These are phyloP conservation scores for Larimichthys polyactis DNA, from an alignment of 2,113 vertebrate genomes.

Conservation along the genomic window DNA sequence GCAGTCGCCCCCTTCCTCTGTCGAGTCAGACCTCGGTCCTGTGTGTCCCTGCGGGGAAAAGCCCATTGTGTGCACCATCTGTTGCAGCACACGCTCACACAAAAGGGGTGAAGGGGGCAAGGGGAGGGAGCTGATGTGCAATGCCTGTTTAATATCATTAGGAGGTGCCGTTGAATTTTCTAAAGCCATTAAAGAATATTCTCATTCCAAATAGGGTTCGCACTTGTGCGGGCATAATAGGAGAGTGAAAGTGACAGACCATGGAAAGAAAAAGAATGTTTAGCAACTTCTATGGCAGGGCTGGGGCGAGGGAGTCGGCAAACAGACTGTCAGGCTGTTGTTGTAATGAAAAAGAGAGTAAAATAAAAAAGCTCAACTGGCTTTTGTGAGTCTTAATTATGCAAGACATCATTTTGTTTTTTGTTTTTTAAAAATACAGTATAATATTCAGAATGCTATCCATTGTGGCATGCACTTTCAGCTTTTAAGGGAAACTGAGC, in stretches of 20 bases:
- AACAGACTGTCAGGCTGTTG: not conserved
- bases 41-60: constrained; percentile 56
- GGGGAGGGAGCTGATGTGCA: constrained; percentile 57
- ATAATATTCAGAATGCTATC: not conserved
- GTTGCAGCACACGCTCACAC: constrained; percentile 61
- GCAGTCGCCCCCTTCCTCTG: constrained; percentile 58
- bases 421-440: not conserved
- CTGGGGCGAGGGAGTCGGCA: not conserved
- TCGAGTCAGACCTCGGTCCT: constrained; percentile 37
- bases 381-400: not conserved
- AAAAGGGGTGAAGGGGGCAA: constrained; percentile 57
- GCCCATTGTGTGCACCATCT: constrained; percentile 77
- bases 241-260: constrained; percentile 24
- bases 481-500: not conserved
- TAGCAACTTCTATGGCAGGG: too few relatives aligned
- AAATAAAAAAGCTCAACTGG: not conserved
- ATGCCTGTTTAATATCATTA: constrained; percentile 75
- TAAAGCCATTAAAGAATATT: constrained; percentile 67
- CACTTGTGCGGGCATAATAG: constrained; percentile 38
- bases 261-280: not conserved
- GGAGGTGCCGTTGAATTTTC: constrained; percentile 69
- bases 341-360: not conserved
- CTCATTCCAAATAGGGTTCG: constrained; percentile 64
- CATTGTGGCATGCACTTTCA: not conserved
- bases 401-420: not conserved